Conservation (phyloP, 2,888 invertebrate species). For the Eudasyphora cyanicolor region DNA sequence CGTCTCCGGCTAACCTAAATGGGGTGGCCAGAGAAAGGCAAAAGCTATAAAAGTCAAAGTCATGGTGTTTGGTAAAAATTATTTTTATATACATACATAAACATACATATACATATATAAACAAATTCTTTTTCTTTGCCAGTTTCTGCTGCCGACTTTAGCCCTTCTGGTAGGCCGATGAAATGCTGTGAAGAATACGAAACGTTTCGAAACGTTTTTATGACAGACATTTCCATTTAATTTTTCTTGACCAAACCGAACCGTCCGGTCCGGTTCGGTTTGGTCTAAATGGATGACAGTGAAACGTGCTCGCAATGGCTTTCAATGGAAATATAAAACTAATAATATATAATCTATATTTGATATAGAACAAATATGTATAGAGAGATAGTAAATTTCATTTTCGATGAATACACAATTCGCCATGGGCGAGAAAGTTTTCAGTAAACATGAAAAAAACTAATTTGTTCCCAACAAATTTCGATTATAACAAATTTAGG, state of each 20-base stretch:
- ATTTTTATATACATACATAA: too few species aligned
- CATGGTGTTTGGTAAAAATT: slow-evolving; percentile 45
- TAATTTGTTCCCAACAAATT: background rate
- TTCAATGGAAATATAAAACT: background rate
- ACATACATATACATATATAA: too few species aligned
- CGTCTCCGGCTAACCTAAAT: background rate
- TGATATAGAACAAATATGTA: background rate
- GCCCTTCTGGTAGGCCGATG: slow-evolving; percentile 24
- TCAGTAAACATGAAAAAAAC: background rate
- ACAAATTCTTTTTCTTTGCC: slow-evolving; percentile 14
- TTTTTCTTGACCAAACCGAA: background rate
- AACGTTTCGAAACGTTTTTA: background rate
- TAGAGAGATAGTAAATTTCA: background rate
- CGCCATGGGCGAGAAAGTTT: background rate
- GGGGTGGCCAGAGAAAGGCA: background rate
- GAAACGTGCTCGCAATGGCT: background rate
- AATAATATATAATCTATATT: slow-evolving; percentile 5
- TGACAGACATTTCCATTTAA: slow-evolving; percentile 5
- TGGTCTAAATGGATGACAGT: background rate
- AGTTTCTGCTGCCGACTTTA: background rate
- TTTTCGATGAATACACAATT: background rate
- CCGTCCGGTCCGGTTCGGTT: background rate
- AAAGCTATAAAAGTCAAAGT: slow-evolving; percentile 55
- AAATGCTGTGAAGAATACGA: background rate
- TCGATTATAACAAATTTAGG: too few species aligned